These are phyloP conservation scores for Unio pictorum DNA, from an alignment of 2,888 invertebrate genomes.

Conservation along the genomic window DNA sequence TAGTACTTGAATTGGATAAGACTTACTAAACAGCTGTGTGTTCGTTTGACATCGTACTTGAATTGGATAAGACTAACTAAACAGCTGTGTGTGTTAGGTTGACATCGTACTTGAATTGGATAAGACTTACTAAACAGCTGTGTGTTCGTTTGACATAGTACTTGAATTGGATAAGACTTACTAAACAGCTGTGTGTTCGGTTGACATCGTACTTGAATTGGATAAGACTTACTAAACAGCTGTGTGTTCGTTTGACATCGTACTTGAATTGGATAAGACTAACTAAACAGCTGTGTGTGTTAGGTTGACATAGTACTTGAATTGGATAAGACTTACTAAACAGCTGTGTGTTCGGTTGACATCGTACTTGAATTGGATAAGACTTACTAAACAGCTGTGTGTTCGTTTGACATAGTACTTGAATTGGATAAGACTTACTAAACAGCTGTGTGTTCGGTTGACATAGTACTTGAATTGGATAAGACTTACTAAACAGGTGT, in stretches of 20 bases:
- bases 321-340: slow-evolving; percentile 63
- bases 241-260: slow-evolving; percentile 27
- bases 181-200: slow-evolving; percentile 69
- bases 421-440: slow-evolving; percentile 54
- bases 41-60: too few relatives aligned
- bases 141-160: slow-evolving; percentile 12
- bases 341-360: slow-evolving; percentile 46
- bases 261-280: slow-evolving; percentile 27
- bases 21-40: slow-evolving; percentile 70
- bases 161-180: slow-evolving; percentile 41
- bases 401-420: too few relatives aligned
- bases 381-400: slow-evolving; percentile 70
- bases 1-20: too few relatives aligned
- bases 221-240: slow-evolving; percentile 67
- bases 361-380: too few relatives aligned
- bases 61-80: slow-evolving; percentile 59
- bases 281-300: slow-evolving; percentile 69
- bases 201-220: too few relatives aligned
- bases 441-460: slow-evolving; percentile 58
- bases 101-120: too few relatives aligned
- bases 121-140: slow-evolving; percentile 69
- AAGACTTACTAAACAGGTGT: slow-evolving; percentile 69
- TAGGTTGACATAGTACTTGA: too few relatives aligned
- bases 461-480: too few relatives aligned
- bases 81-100: slow-evolving; percentile 56